Conservation (phyloP, 2,888 invertebrate genomes). For the Volucella zonaria region DNA sequence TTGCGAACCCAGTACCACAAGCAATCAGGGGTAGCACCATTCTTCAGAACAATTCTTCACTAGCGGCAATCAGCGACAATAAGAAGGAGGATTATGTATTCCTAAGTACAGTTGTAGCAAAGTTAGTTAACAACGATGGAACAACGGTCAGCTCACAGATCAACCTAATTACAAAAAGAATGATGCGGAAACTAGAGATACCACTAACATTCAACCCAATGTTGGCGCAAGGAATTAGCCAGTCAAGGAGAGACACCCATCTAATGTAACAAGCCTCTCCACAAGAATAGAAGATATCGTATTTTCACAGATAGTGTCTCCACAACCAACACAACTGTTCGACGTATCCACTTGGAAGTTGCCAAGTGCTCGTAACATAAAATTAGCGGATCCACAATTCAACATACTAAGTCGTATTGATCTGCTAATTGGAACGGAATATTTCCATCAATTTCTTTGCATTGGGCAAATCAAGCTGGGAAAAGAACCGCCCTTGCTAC, state of each 20-base stretch:
- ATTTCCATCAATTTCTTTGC: not conserved
- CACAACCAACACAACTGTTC: no score
- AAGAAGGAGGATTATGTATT: no score
- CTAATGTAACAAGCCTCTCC: not conserved
- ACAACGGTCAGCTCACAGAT: not conserved
- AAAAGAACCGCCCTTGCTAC: not conserved
- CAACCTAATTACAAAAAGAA: not conserved
- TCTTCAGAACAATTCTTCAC: no score
- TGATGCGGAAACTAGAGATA: slow-evolving; percentile 2
- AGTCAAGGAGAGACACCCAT: not conserved
- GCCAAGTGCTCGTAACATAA: no score
- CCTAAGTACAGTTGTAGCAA: no score
- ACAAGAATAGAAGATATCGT: slow-evolving; percentile 7
- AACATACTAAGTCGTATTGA: not conserved
- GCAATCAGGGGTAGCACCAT: no score
- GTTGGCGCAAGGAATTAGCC: not conserved
- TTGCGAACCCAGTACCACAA: no score
- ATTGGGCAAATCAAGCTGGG: not conserved
- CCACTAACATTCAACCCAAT: not conserved
- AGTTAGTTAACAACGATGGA: not conserved
- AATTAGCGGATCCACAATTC: not conserved
- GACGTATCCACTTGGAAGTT: no score
- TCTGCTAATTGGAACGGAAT: not conserved
- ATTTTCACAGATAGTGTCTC: not conserved
- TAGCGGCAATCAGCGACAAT: no score